Percentiles rank a stretch among this genome's conserved stretches.
phyloP scores from a whole-genome alignment of 1,140 invertebrate species.

The Ceratosolen fusciceps region DNA sequence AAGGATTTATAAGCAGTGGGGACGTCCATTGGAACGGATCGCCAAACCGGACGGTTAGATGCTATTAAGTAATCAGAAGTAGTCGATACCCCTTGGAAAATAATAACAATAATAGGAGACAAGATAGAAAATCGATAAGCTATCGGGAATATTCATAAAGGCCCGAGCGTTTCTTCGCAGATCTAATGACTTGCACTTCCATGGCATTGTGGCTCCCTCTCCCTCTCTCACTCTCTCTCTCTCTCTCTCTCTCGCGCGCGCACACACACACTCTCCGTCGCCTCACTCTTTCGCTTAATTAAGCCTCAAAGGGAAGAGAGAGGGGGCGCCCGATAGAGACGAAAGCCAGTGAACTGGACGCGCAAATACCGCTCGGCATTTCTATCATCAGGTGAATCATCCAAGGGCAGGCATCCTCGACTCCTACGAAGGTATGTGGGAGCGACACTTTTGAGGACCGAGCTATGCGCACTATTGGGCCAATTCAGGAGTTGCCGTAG shows the following conservation, averaged over 20 bases:
- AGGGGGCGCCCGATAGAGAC: not conserved
- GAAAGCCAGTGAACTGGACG: slow-evolving; percentile 1
- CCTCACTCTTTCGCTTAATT: not conserved
- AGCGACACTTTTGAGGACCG: slow-evolving; percentile 3
- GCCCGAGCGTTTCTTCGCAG: not conserved
- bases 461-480: not conserved
- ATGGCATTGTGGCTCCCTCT: too few relatives aligned
- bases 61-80: too few relatives aligned
- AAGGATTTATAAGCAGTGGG: too few relatives aligned
- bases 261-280: not conserved
- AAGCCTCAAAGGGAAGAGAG: not conserved
- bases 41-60: too few relatives aligned
- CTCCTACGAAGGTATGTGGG: not conserved
- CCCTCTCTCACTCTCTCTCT: too few relatives aligned
- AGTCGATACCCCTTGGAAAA: too few relatives aligned
- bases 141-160: not conserved
- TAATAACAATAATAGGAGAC: too few relatives aligned
- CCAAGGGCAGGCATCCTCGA: not conserved
- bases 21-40: too few relatives aligned
- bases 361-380: not conserved
- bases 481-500: not conserved
- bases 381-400: slow-evolving; percentile 29
- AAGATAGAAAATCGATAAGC: too few relatives aligned
- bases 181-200: not conserved
- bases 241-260: too few relatives aligned